These are phyloP conservation scores for Bolinopsis microptera DNA, from an alignment of 37 sponge, comb jelly and placozoan species.

Conservation along the genomic window DNA sequence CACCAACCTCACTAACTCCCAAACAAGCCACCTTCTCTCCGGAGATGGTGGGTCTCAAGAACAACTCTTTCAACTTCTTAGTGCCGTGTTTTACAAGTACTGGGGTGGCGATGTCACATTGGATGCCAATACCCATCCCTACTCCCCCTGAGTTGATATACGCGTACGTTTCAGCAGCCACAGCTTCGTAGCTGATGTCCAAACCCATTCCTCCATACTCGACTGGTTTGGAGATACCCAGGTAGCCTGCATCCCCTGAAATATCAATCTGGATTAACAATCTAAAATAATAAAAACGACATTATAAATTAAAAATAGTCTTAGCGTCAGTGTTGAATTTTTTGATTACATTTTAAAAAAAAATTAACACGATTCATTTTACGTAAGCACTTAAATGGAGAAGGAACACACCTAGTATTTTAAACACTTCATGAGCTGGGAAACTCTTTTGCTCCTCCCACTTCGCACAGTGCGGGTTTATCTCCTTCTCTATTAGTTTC, in stretches of 20 bases:
- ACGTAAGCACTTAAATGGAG: no score
- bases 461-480: conserved; percentile 87
- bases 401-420: conserved; percentile 75
- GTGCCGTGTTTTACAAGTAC: conserved; percentile 83
- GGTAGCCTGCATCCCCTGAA: conserved; percentile 81
- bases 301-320: no score
- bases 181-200: conserved; percentile 81
- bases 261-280: no score
- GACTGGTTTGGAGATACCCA: conserved; percentile 78
- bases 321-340: no score
- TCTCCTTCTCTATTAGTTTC: conserved; percentile 87
- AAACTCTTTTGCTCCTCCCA: conserved; percentile 82
- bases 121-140: conserved; percentile 96
- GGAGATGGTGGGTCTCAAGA: conserved; percentile 78
- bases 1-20: conserved; percentile 88
- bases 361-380: no score
- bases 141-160: conserved; percentile 76
- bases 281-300: no score
- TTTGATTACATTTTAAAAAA: no score
- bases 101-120: conserved; percentile 90
- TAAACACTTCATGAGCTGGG: conserved; percentile 85
- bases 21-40: conserved; percentile 88
- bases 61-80: conserved; percentile 79
- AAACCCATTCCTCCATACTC: conserved; percentile 91
- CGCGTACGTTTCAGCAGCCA: conserved; percentile 87